These are phyloP conservation scores for Auanema freiburgensis DNA, from an alignment of 2,888 invertebrate species.

Conservation along the genomic window DNA sequence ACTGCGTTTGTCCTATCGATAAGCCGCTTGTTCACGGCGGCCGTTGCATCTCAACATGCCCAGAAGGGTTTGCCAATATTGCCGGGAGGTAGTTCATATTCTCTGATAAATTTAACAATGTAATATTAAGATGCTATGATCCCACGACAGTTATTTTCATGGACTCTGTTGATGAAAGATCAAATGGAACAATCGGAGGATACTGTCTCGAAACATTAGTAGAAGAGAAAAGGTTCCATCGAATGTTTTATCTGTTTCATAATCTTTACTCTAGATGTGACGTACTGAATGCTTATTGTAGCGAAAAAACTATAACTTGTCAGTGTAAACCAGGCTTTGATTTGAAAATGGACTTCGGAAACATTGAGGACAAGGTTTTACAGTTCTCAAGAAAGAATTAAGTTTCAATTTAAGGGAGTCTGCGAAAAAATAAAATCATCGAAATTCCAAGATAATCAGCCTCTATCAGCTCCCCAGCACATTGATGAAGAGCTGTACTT, in stretches of 20 bases:
- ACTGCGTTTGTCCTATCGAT: slow-evolving; percentile 56
- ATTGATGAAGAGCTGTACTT: slow-evolving; percentile 50
- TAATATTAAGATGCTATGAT: slow-evolving; percentile 53
- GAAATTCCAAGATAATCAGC: slow-evolving; percentile 37
- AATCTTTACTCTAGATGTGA: slow-evolving; percentile 38
- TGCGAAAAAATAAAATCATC: slow-evolving; percentile 45
- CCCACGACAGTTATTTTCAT: slow-evolving; percentile 64
- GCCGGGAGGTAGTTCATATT: slow-evolving; percentile 45
- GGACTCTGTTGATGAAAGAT: slow-evolving; percentile 63
- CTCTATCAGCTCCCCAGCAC: slow-evolving; percentile 25
- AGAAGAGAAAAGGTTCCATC: slow-evolving; percentile 50
- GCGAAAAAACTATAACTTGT: slow-evolving; percentile 59
- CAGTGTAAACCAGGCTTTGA: slow-evolving; percentile 61
- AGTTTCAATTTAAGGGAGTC: slow-evolving; percentile 28
- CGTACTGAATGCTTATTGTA: slow-evolving; percentile 60
- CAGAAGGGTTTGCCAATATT: slow-evolving; percentile 62
- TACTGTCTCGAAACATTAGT: slow-evolving; percentile 61
- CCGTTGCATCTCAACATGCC: slow-evolving; percentile 56
- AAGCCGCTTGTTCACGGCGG: slow-evolving; percentile 58
- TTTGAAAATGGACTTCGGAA: slow-evolving; percentile 57
- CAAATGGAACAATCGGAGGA: slow-evolving; percentile 63
- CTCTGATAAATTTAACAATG: neutral
- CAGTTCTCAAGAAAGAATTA: neutral
- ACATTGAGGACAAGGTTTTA: slow-evolving; percentile 53
- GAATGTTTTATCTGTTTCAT: neutral